Percentiles rank a stretch among this genome's conserved stretches.
phyloP scores from a whole-genome alignment of 2,888 invertebrate genomes.

The Pyrgus malvae region DNA sequence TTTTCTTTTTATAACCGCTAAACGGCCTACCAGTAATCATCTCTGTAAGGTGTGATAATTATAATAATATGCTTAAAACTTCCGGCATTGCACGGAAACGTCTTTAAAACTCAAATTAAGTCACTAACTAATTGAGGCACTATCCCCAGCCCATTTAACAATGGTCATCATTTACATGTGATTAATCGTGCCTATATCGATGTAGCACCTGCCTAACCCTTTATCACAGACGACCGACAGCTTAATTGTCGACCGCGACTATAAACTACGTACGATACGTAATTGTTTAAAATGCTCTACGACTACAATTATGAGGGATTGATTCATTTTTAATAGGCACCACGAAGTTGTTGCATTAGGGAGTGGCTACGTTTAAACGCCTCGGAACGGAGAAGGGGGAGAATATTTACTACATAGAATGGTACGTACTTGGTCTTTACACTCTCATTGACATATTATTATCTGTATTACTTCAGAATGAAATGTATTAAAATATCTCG shows the following conservation, averaged over 20 bases:
- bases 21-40: too few relatives aligned
- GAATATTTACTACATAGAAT: too few relatives aligned
- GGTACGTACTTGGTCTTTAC: too few relatives aligned
- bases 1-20: too few relatives aligned
- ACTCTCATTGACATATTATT: too few relatives aligned
- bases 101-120: constrained; percentile 9
- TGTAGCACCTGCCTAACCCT: constrained; percentile 44
- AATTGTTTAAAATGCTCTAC: constrained; percentile 46
- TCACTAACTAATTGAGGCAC: constrained; percentile 6
- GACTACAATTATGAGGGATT: constrained; percentile 47
- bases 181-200: constrained; percentile 26
- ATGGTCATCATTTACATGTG: constrained; percentile 7
- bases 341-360: constrained; percentile 15
- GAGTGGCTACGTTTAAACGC: not conserved
- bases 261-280: constrained; percentile 38
- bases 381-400: too few relatives aligned
- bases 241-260: constrained; percentile 39
- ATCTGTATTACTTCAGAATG: too few relatives aligned
- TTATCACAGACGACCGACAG: constrained; percentile 51
- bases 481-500: too few relatives aligned
- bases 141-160: constrained; percentile 13
- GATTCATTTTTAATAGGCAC: constrained; percentile 49
- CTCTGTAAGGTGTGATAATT: too few relatives aligned
- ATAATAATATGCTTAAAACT: too few relatives aligned
- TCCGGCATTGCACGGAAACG: not conserved